phyloP scores from a whole-genome alignment of 2,888 invertebrate species.

The Aleiodes alternator region DNA sequence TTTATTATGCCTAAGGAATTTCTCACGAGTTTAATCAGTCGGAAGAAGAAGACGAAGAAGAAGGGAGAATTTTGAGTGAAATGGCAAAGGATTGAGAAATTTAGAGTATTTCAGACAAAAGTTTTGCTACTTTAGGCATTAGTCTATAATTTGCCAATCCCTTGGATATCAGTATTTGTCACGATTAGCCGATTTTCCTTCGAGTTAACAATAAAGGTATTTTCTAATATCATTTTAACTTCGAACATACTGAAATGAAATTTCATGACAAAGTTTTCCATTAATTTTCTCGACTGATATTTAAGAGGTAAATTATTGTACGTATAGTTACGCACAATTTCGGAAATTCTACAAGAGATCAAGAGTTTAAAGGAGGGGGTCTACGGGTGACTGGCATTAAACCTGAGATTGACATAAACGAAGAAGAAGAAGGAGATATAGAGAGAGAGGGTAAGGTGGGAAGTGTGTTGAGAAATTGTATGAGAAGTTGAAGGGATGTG shows the following conservation, averaged over 20 bases:
- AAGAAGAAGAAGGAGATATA: slow-evolving; percentile 5
- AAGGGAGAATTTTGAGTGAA: slow-evolving; percentile 46
- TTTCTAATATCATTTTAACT: slow-evolving; percentile 13
- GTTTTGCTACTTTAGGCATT: slow-evolving; percentile 64
- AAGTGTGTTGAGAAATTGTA: slow-evolving; percentile 26
- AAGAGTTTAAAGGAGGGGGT: not conserved
- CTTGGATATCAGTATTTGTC: slow-evolving; percentile 73
- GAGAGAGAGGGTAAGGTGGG: slow-evolving; percentile 39
- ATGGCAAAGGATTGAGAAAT: slow-evolving; percentile 38
- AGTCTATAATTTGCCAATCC: slow-evolving; percentile 74
- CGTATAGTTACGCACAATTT: slow-evolving; percentile 70
- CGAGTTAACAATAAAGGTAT: slow-evolving; percentile 48
- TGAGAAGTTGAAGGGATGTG: slow-evolving; percentile 55
- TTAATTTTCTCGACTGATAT: slow-evolving; percentile 68
- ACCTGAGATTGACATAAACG: slow-evolving; percentile 62
- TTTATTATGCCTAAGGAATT: slow-evolving; percentile 14
- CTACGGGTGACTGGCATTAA: slow-evolving; percentile 26
- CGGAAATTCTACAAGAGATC: slow-evolving; percentile 63
- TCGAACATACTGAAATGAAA: slow-evolving; percentile 33
- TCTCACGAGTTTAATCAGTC: slow-evolving; percentile 21
- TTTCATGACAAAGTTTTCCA: slow-evolving; percentile 65
- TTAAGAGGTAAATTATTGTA: slow-evolving; percentile 66
- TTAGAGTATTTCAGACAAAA: slow-evolving; percentile 55
- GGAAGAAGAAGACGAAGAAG: slow-evolving; percentile 42
- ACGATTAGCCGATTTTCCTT: slow-evolving; percentile 71